Conservation (phyloP, 2,888 invertebrate species). For the Tridacna crocea region DNA sequence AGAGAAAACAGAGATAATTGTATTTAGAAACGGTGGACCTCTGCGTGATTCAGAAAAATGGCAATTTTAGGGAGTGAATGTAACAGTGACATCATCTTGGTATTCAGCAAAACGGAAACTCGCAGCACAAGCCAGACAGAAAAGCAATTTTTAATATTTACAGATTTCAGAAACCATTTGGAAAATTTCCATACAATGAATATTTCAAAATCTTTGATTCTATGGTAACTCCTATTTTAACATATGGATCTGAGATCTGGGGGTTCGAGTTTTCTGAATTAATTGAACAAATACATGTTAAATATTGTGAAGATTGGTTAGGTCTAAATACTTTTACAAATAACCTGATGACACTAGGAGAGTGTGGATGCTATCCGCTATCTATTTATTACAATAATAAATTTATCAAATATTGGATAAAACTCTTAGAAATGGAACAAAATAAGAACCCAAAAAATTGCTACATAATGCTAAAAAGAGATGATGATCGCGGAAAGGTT, state of each 20-base stretch:
- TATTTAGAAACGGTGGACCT: constrained; percentile 18
- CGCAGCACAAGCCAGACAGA: constrained; percentile 14
- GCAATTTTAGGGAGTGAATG: not conserved
- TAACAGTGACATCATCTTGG: not conserved
- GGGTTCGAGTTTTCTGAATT: constrained; percentile 3
- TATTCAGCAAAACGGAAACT: constrained; percentile 2
- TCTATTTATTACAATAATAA: constrained; percentile 8
- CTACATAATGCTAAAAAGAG: too few relatives aligned
- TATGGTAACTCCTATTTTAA: too few relatives aligned
- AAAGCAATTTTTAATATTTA: constrained; percentile 5
- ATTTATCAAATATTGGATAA: constrained; percentile 33
- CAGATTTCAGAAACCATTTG: constrained; percentile 5
- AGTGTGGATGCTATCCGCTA: constrained; percentile 19
- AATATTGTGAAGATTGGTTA: constrained; percentile 3
- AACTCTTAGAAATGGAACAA: too few relatives aligned
- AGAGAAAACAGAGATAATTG: constrained; percentile 13
- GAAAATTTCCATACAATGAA: not conserved
- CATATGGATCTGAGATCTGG: constrained; percentile 26
- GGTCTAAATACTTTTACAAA: constrained; percentile 12
- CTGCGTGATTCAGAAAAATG: constrained; percentile 17
- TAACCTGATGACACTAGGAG: constrained; percentile 1
- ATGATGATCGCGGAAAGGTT: constrained; percentile 12
- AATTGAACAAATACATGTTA: constrained; percentile 3
- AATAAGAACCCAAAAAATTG: too few relatives aligned
- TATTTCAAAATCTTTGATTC: too few relatives aligned